These are phyloP conservation scores for Diceros bicornis DNA, from an alignment of 2,797 vertebrate species.

Conservation along the genomic window DNA sequence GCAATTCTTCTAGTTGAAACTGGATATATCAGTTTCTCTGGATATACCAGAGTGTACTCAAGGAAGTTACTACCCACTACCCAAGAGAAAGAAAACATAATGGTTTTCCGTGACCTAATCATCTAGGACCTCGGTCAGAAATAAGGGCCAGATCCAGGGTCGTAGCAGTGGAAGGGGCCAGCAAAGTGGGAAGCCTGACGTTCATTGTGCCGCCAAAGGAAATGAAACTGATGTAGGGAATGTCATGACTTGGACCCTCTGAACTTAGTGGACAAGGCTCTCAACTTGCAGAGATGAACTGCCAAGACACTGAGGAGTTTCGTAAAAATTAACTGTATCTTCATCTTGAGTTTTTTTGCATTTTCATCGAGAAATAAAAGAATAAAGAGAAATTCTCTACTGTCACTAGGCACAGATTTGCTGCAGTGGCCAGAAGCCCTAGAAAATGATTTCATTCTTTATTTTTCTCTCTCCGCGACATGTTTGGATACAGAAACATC, in stretches of 20 bases:
- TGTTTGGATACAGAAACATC: neutral
- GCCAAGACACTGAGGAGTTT: neutral
- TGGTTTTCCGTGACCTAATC: conserved; percentile 30
- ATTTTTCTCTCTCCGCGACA: neutral
- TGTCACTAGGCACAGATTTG: neutral
- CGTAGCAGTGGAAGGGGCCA: neutral
- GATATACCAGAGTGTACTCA: neutral
- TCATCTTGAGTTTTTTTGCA: neutral
- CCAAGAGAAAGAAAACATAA: neutral
- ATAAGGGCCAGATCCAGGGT: neutral
- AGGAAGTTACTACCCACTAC: neutral
- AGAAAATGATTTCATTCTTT: neutral
- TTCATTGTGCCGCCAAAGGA: neutral
- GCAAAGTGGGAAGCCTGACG: neutral
- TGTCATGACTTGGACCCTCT: neutral
- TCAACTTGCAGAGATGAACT: neutral
- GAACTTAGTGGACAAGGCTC: neutral
- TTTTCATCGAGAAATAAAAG: neutral
- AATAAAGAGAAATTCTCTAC: neutral
- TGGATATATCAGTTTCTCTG: neutral
- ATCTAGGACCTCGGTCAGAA: neutral
- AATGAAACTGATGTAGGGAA: neutral
- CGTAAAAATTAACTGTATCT: neutral
- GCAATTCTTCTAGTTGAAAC: neutral
- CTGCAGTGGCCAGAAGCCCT: neutral